These are phyloP conservation scores for Deilephila porcellus DNA, from an alignment of 2,888 invertebrate species.

Conservation along the genomic window DNA sequence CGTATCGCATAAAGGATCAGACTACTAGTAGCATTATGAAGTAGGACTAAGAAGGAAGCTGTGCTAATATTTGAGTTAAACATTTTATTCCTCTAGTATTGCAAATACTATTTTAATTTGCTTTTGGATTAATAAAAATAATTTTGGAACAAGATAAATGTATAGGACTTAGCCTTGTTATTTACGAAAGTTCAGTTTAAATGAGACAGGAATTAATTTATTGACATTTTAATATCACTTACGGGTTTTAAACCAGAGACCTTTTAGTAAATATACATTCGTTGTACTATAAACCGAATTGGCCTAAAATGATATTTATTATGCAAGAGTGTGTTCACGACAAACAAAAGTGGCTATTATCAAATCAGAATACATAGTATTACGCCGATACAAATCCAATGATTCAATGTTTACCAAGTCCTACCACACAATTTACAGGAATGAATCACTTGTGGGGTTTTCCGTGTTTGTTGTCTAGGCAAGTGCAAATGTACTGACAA, in stretches of 20 bases:
- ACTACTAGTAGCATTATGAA: too few relatives aligned
- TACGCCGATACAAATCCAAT: neutral
- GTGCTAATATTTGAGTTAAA: neutral
- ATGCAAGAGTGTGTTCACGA: too few relatives aligned
- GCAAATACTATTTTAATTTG: neutral
- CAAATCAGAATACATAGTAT: neutral
- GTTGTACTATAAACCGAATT: too few relatives aligned
- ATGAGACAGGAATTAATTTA: neutral
- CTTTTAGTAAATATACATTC: neutral
- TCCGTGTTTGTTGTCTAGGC: neutral
- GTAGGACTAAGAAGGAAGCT: neutral
- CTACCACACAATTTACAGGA: neutral
- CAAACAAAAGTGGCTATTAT: neutral
- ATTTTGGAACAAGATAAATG: neutral
- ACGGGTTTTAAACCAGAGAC: neutral
- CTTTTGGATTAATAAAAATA: neutral
- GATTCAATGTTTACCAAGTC: neutral
- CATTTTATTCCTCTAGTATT: neutral
- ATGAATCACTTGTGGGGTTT: neutral
- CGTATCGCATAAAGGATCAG: neutral
- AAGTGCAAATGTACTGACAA: neutral
- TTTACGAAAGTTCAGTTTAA: constrained; percentile 1
- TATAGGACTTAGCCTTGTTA: neutral
- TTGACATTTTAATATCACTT: neutral
- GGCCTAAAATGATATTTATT: too few relatives aligned